Conservation (phyloP, 2,797 vertebrate genomes). For the Poecilia velifera region DNA sequence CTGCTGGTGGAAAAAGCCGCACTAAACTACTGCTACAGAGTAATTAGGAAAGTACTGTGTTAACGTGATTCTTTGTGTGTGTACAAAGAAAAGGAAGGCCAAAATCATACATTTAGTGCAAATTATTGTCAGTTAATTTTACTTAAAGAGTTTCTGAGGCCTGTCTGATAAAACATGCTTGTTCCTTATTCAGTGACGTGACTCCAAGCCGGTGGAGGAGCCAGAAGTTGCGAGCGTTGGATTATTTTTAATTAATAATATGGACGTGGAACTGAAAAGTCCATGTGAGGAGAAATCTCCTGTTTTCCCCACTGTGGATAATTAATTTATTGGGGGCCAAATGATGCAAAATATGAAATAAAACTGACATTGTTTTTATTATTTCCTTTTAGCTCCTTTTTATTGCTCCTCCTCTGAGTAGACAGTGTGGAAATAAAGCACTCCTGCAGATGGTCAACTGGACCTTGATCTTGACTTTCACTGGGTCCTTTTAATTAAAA, state of each 20-base stretch:
- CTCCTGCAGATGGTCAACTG: no score
- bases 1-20: slow-evolving; percentile 40
- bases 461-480: no score
- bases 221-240: background rate
- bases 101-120: background rate
- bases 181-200: background rate
- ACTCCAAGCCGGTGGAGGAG: background rate
- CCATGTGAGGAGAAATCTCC: background rate
- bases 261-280: background rate
- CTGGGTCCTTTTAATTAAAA: no score
- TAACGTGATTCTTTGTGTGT: no score
- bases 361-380: no score
- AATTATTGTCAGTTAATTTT: background rate
- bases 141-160: background rate
- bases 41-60: background rate
- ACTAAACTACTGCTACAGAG: background rate
- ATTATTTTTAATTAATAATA: background rate
- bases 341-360: no score
- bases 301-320: background rate
- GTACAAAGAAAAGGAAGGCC: background rate
- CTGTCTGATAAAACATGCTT: background rate
- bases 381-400: no score
- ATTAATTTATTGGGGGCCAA: no score
- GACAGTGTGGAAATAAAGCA: no score
- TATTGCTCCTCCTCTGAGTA: no score